Evolutionary conservation across 2,113 vertebrate species (phyloP).

Genomic region (Notothenia rossii): DNA sequence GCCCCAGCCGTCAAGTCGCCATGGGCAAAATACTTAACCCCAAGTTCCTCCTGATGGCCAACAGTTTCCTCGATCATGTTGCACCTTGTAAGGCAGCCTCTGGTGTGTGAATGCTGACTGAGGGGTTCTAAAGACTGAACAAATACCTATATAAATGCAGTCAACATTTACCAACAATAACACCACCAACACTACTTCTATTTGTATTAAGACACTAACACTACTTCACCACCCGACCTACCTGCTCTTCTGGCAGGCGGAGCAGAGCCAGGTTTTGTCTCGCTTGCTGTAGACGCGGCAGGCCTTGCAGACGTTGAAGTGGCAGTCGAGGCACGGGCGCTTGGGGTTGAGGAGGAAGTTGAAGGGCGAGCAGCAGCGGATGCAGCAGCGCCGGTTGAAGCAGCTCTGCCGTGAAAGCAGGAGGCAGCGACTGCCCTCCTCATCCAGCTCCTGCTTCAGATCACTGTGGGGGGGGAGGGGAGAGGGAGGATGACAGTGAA

Average conservation of each 20-base stretch:
- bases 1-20: too few relatives aligned
- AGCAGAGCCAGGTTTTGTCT: constrained; percentile 92
- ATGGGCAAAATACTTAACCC: too few relatives aligned
- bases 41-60: too few relatives aligned
- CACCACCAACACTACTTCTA: too few relatives aligned
- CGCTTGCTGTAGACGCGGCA: constrained; percentile 90
- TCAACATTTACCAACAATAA: too few relatives aligned
- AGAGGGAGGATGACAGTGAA: constrained; percentile 22
- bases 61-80: too few relatives aligned
- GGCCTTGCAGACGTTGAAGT: constrained; percentile 93
- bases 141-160: too few relatives aligned
- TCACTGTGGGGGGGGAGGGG: constrained; percentile 83
- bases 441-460: constrained; percentile 92
- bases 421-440: constrained; percentile 92
- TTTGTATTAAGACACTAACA: too few relatives aligned
- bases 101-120: too few relatives aligned
- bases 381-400: constrained; percentile 95
- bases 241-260: constrained; percentile 93
- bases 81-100: too few relatives aligned
- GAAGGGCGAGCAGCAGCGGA: constrained; percentile 95
- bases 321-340: constrained; percentile 89
- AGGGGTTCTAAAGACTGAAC: too few relatives aligned
- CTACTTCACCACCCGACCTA: constrained; percentile 57
- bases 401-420: constrained; percentile 91
- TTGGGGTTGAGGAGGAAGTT: constrained; percentile 93